Evolutionary conservation across 2,113 vertebrate genomes (phyloP).

Genomic region (Ceyx cyanopectus): DNA sequence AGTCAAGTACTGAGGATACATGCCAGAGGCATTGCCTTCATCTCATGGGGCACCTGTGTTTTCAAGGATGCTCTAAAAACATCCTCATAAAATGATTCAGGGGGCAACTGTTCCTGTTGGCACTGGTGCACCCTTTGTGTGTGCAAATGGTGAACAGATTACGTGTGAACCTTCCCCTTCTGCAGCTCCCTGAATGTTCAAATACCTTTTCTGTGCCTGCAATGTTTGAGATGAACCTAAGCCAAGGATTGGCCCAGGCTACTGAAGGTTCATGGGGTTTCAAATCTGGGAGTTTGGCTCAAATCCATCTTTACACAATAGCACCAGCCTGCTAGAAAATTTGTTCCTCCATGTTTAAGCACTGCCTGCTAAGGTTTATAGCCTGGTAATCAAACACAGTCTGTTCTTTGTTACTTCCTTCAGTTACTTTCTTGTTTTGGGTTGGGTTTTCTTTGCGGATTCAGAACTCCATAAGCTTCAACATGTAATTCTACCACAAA

Average conservation of each 20-base stretch:
- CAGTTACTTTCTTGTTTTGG: not conserved
- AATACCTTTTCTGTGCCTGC: not conserved
- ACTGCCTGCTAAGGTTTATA: slow-evolving; percentile 6
- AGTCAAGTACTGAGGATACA: not conserved
- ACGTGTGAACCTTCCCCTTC: not conserved
- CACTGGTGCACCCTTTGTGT: not conserved
- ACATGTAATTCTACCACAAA: not conserved
- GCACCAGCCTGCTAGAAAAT: not conserved
- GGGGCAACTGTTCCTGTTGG: not conserved
- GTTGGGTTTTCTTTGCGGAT: not conserved
- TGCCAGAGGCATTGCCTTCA: not conserved
- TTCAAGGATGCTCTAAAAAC: not conserved
- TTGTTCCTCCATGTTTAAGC: not conserved
- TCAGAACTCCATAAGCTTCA: not conserved
- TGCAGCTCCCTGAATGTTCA: not conserved
- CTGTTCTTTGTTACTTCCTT: not conserved
- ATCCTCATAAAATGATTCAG: not conserved
- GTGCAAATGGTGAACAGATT: not conserved
- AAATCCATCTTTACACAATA: slow-evolving; percentile 4
- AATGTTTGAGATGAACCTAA: not conserved
- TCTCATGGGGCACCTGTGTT: not conserved
- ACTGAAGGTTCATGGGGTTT: slow-evolving; percentile 2
- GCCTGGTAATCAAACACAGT: slow-evolving; percentile 27
- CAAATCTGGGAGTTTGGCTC: slow-evolving; percentile 36
- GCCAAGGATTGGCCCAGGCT: not conserved